Base-by-base conservation (phyloP, 2,113 vertebrate genomes). In the Cariama cristata region DNA sequence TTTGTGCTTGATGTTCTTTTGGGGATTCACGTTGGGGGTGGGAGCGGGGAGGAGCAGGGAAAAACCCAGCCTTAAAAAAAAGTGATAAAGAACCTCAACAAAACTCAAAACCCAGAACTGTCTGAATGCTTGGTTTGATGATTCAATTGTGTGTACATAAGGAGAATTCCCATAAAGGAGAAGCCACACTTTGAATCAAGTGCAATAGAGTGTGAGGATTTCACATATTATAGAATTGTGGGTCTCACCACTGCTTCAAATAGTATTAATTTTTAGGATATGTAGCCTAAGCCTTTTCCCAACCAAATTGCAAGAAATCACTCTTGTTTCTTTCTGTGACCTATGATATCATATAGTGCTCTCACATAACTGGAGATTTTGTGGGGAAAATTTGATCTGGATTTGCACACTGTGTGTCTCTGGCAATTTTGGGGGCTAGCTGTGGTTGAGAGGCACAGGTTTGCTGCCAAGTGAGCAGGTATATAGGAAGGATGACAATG, bases 331-430 rank as follows among this genome's bases (percentile, higher is more conserved):
- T 83, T 40, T 2, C 19, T 42, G 0, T 21, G 47, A 30, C 18
- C 23, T 8, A 23, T 0, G 0, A 6, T 22, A 27, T 11, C 38
- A 28, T 17, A 2, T 8, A 22, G 3, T 50, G 44, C 17, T 56
- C 71, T 26, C 9, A 40, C 71, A 22, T 14, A 66, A 10, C 38
- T 21, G 17, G 19, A 23, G n/a, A 6, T 50, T 49, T 27, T 49
- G 6, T 44, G 16, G 33, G 45, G 12, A 3, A 47, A 44, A 42
- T 4, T 13, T 40, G 45, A 11, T n/a, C 20, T 58, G 40, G 33
- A 9, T 44, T 30, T 88, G 44, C 9, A 6, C 33, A 7, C 21
- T 23, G 32, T 52, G 19, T 32, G 5, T 32, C 0, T 0, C 9
- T 50, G 40, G 50, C 26, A 30, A 7, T 8, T 11, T 22, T 14